A percentile compares a stretch with the other conserved stretches of the same genome.
Evolutionary conservation across 2,888 invertebrate species (phyloP).

Genomic region (Callimorpha dominula): DNA sequence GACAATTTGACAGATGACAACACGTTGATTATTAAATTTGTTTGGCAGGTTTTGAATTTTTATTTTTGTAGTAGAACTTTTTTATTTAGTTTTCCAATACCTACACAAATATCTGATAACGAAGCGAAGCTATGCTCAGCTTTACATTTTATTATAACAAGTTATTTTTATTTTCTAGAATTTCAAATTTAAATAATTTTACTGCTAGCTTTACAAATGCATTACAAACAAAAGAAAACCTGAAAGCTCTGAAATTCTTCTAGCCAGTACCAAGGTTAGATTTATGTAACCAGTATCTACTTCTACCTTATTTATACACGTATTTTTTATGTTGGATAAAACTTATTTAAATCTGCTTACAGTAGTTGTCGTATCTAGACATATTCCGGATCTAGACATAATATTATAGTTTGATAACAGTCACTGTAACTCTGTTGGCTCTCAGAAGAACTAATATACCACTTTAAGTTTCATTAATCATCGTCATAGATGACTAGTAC

Average conservation of each 20-base stretch:
- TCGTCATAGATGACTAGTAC: background rate
- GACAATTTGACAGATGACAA: slow-evolving; percentile 65
- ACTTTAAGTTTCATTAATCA: background rate
- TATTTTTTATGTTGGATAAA: background rate
- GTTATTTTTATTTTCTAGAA: background rate
- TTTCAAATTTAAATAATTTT: background rate
- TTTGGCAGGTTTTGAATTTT: slow-evolving; percentile 21
- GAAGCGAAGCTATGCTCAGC: background rate
- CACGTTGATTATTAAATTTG: slow-evolving; percentile 40
- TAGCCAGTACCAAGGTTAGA: background rate
- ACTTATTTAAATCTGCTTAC: background rate
- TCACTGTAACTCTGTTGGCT: background rate
- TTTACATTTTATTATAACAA: background rate
- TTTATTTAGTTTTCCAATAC: background rate
- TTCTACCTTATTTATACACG: background rate
- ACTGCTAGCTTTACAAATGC: background rate
- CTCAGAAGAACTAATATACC: background rate
- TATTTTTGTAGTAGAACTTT: background rate
- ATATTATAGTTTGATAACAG: background rate
- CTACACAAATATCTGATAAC: background rate
- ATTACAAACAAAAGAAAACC: background rate
- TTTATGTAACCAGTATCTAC: background rate
- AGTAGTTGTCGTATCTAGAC: background rate
- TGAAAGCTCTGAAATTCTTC: background rate
- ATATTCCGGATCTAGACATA: background rate